Base-by-base conservation (phyloP, 2,888 invertebrate species). In the Eurytoma adleriae region DNA sequence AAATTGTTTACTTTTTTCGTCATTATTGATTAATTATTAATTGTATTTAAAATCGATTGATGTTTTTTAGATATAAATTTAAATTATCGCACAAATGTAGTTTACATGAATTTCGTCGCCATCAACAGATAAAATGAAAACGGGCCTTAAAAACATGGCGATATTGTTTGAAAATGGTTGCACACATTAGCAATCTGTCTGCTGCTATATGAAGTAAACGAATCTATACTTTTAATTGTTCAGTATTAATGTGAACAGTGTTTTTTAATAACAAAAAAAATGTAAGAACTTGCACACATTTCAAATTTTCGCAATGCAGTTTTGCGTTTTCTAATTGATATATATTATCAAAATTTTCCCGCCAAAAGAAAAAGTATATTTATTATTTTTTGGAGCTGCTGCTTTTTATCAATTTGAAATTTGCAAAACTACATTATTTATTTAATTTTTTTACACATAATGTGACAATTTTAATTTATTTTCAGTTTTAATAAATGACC, bases 391-490 rank as follows among this genome's bases (percentile, higher is more conserved):
- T 40, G 7, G 40, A 40, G 10, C 40, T 24, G 7, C 24, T 61
- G 3, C 10, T 61, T 16, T 13, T 24, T 13, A 27, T 16, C 16
- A 24, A 16, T 14, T 27, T 61, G 3, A 5, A 2, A 20, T 27
- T 24, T 27, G 2, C 14, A 54, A 54, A 54, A 16, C 54, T 14
- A 61, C 5, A 14, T 24, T 16, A 27, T 50, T 24, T 20, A 71
- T 50, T 40, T 16, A 2, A 70, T 57, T 13, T 70, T 59, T 24
- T 73, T 14, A 54, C 13, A 54, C n/a, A 48, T 61, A 62, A 67
- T 52, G 3, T 24, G 18, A n/a, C 5, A 2, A n/a, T 54, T 54
- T 54, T 14, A 12, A n/a, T 40, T 40, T 40, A 10, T 40, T 40
- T 40, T 7, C 40, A 40, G 10, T 40, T 40, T 40, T 40, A 40